These are phyloP conservation scores for Xiphydria camelus DNA, from an alignment of 2,888 invertebrate species.

Conservation along the genomic window DNA sequence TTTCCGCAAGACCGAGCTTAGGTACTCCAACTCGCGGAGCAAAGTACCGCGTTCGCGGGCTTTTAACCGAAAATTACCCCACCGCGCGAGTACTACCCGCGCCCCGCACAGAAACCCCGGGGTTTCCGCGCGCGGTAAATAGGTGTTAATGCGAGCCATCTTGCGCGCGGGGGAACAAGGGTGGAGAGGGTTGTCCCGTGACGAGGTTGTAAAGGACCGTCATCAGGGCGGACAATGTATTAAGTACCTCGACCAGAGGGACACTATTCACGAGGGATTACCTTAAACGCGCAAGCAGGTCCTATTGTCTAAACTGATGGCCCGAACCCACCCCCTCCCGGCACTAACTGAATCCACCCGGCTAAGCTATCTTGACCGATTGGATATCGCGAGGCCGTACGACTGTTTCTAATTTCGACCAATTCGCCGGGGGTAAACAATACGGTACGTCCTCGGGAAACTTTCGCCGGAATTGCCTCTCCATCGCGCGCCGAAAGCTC, in stretches of 20 bases:
- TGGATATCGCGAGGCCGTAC: too few relatives aligned
- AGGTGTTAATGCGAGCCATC: conserved; percentile 53
- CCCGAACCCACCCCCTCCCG: conserved; percentile 38
- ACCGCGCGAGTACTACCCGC: too few relatives aligned
- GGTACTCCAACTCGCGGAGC: too few relatives aligned
- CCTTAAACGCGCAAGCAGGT: conserved; percentile 52
- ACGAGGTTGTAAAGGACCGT: conserved; percentile 50
- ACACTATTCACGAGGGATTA: conserved; percentile 55
- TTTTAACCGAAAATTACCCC: too few relatives aligned
- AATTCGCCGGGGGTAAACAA: too few relatives aligned
- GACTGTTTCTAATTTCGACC: too few relatives aligned
- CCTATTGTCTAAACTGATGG: conserved; percentile 55
- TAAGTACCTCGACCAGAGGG: conserved; percentile 46
- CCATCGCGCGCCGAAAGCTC: too few relatives aligned
- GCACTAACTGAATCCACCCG: neutral
- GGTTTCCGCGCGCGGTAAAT: conserved; percentile 47
- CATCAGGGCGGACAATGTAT: conserved; percentile 51
- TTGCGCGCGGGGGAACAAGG: conserved; percentile 24
- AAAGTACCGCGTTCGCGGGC: too few relatives aligned
- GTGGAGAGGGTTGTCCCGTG: conserved; percentile 27
- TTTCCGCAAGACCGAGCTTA: too few relatives aligned
- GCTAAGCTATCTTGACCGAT: conserved; percentile 36
- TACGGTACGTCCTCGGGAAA: too few relatives aligned
- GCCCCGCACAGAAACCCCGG: too few relatives aligned
- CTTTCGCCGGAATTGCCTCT: too few relatives aligned